Base-by-base conservation (phyloP, 2,113 vertebrate species). In the Ctenodactylus gundi region DNA sequence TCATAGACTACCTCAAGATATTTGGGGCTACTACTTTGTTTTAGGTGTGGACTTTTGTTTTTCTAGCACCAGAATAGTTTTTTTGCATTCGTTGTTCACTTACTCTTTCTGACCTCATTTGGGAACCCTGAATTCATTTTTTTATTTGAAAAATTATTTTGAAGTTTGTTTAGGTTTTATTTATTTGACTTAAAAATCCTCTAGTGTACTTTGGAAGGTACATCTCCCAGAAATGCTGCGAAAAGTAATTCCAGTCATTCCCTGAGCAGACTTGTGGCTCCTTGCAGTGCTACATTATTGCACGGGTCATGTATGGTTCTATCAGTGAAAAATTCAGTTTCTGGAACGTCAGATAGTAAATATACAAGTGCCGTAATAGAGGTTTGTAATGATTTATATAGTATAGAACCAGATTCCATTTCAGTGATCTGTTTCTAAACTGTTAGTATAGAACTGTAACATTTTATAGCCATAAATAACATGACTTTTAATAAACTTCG, bases 181-280 rank as follows among this genome's bases (percentile, higher is more conserved):
- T 90, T 91, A 41, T 80, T 93, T 97, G 70, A 15, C 73, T 76
- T 94, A 88, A 90, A n/a, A 90, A 88, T 27, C 36, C 94, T 8
- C 36, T 72, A 23, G 57, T 83, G n/a, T 81, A 70, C 58, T 90
- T 90, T 55, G 31, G 57, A 77, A 93, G 11, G 9, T 34, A 77
- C 31, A 41, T 77, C 39, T 94, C 91, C 51, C 51, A 73, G 20
- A 65, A 65, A 15, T 85, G 49, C 46, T 88, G 78, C 73, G 36
- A 51, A 64, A 87, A 94, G 31, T 31, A 68, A 65, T 83, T 77
- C 25, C 36, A 58, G 65, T 77, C 49, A 44, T 87, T 84, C 23
- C 41, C 29, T 89, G 57, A 82, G 49, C 44, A 91, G 34, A 91
- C 23, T 77, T 2, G 29, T 44, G 12, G 58, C 67, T 85, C 29